Percentiles rank a stretch among this genome's conserved stretches.
Evolutionary conservation across 2,113 vertebrate genomes (phyloP).

Genomic region (Physeter macrocephalus): DNA sequence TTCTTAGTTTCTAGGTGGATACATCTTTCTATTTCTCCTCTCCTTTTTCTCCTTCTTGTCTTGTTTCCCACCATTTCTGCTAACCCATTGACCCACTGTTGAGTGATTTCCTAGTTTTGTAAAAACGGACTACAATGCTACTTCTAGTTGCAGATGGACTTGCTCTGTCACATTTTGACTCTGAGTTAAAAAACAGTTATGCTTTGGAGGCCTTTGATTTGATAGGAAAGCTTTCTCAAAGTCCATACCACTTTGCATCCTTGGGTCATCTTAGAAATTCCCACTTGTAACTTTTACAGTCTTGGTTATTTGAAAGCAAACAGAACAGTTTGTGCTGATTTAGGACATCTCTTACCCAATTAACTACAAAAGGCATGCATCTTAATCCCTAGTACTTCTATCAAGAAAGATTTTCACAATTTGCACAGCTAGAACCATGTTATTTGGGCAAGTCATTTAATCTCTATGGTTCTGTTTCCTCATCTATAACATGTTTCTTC

Average conservation of each 20-base stretch:
- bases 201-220: background rate
- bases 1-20: background rate
- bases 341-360: constrained; percentile 23
- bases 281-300: constrained; percentile 12
- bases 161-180: background rate
- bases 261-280: constrained; percentile 42
- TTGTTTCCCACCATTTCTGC: background rate
- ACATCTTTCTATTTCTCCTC: background rate
- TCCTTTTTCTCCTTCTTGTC: background rate
- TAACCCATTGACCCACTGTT: background rate
- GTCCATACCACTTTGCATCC: background rate
- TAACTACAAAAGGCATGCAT: background rate
- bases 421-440: constrained; percentile 23
- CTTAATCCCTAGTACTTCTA: constrained; percentile 38
- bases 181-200: background rate
- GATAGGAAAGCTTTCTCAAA: constrained; percentile 21
- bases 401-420: constrained; percentile 39
- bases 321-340: constrained; percentile 13
- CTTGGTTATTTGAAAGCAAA: constrained; percentile 50
- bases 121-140: background rate
- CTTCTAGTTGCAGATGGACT: background rate
- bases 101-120: background rate
- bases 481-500: constrained; percentile 39
- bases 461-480: background rate
- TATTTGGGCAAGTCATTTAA: constrained; percentile 52